Evolutionary conservation across 2,888 invertebrate genomes (phyloP), one percentile per base, ranked within the genome.

Genomic region (Ichneumoninae sp.): DNA sequence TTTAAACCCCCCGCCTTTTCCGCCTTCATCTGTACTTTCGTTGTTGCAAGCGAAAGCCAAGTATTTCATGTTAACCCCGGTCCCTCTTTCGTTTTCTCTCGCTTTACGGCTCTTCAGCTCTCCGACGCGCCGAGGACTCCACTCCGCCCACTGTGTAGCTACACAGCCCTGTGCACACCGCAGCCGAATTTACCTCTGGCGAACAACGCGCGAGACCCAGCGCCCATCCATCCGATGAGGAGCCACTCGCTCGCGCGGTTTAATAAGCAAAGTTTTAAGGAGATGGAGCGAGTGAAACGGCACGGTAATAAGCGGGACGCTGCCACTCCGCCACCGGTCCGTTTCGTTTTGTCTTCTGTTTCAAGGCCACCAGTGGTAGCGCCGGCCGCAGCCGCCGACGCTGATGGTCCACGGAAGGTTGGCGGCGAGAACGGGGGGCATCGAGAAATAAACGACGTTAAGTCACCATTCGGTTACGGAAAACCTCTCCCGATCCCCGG

Each of bases 261-360:
- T 89, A 89, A 89, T 89, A 89, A 89, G 89, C 89, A 88, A 88
- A 88, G 88, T 88, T 88, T 88, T 88, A 86, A 87, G 88, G 88
- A 87, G 84, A 81, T 47, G n/a, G 22, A 36, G 40, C 36, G 36
- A 69, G 68, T 26, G 68, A 16, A 50, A 50, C n/a, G 30, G 72
- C n/a, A 30, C 65, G 47, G 26, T 68, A 65, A 69, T 78, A 47
- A 22, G 57, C 60, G 72, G 68, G 60, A 66, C 70, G 47, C 22
- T 33, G 74, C 62, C 62, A 65, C 57, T 57, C 40, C 8, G 62
- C 33, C 47, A 50, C 52, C 19, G 30, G 13, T 3, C 13, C 62
- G 33, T 62, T 76, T 36, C 65, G 36, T 76, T 54, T 76, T 52
- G 76, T 76, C 65, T 76, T 76, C 40, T 66, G 52, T 75, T 75